These are phyloP conservation scores for Perognathus longimembris DNA, from an alignment of 2,113 vertebrate species.

Conservation along the genomic window DNA sequence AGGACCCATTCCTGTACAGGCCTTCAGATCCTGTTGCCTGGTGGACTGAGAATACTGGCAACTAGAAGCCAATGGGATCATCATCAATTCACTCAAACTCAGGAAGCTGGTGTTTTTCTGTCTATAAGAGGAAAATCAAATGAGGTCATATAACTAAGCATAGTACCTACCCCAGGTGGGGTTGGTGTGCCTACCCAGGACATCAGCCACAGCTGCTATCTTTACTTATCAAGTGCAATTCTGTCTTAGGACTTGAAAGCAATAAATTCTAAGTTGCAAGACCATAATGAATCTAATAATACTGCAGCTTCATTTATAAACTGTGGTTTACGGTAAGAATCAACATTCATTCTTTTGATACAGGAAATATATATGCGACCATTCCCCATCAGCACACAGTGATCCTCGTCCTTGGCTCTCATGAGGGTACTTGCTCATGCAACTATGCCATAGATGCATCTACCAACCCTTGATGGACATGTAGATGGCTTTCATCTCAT, in stretches of 20 bases:
- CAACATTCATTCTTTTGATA: background rate
- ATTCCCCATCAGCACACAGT: accelerated
- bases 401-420: background rate
- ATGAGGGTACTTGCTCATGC: too few species aligned
- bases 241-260: background rate
- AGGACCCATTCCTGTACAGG: too few species aligned
- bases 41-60: too few species aligned
- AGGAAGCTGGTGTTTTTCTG: background rate
- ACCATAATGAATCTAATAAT: background rate
- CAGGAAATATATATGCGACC: background rate
- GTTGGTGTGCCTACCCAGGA: background rate
- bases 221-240: background rate
- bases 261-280: background rate
- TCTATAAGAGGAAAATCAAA: background rate
- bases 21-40: background rate
- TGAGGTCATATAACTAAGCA: background rate
- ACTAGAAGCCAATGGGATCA: background rate
- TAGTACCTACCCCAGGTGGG: too few species aligned
- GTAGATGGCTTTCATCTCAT: background rate
- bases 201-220: accelerated
- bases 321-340: background rate
- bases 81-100: background rate
- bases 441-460: background rate
- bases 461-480: background rate
- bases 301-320: background rate